phyloP scores from a whole-genome alignment of 2,113 vertebrate genomes.

The Amphilophus citrinellus region DNA sequence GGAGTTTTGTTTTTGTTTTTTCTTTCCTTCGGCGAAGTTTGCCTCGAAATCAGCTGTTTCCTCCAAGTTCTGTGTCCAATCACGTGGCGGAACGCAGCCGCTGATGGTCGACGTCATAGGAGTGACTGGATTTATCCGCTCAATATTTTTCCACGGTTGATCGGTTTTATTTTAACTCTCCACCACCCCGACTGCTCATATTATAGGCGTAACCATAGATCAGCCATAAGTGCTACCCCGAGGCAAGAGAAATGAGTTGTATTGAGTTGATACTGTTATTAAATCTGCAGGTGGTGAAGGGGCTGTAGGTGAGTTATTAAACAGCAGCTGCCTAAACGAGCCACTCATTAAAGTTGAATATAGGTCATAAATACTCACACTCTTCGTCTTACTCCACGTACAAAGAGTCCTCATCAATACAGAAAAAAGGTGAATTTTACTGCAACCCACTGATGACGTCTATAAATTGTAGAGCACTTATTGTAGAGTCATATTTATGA shows the following conservation, averaged over 20 bases:
- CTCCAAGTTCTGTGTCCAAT: background rate
- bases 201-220: background rate
- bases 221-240: background rate
- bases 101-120: background rate
- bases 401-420: background rate
- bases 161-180: background rate
- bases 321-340: background rate
- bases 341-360: background rate
- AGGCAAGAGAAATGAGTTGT: background rate
- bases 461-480: background rate
- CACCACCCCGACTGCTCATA: background rate
- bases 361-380: background rate
- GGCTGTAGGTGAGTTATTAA: background rate
- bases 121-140: background rate
- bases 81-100: background rate
- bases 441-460: background rate
- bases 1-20: fast-evolving
- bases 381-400: background rate
- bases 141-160: background rate
- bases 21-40: background rate
- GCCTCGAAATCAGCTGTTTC: constrained; percentile 31
- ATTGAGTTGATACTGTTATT: background rate
- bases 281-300: background rate
- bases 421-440: background rate
- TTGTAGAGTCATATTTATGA: background rate